Conservation (phyloP, 2,888 invertebrate genomes). For the Prosapia bicincta region DNA sequence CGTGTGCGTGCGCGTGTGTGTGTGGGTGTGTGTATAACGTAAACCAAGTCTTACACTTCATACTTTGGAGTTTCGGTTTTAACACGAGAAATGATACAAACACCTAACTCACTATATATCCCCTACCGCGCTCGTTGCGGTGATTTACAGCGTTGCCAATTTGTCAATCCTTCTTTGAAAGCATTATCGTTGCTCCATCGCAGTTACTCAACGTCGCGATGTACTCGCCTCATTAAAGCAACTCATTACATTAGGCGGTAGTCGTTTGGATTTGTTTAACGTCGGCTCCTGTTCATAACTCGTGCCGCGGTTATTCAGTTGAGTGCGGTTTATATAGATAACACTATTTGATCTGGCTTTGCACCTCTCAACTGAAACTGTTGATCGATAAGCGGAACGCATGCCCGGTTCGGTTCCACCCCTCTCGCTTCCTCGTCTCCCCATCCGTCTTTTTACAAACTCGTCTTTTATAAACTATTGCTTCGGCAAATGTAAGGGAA, state of each 20-base stretch:
- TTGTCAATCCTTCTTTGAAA: background rate
- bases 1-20: too few species aligned
- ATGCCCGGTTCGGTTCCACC: background rate
- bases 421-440: background rate
- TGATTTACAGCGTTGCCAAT: background rate
- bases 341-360: background rate
- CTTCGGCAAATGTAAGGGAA: background rate
- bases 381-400: background rate
- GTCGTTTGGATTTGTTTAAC: background rate
- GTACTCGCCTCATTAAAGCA: background rate
- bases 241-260: background rate
- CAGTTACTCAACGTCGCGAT: too few species aligned
- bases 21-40: too few species aligned
- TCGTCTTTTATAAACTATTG: background rate
- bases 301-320: background rate
- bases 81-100: too few species aligned
- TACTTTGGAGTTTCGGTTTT: too few species aligned
- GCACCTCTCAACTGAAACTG: background rate
- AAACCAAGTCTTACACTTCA: too few species aligned
- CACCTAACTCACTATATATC: too few species aligned
- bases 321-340: background rate
- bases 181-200: too few species aligned
- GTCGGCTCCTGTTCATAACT: background rate
- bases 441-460: background rate
- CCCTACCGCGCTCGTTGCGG: too few species aligned